Conservation (phyloP, 2,888 invertebrate species). For the Gastrophysa polygoni region DNA sequence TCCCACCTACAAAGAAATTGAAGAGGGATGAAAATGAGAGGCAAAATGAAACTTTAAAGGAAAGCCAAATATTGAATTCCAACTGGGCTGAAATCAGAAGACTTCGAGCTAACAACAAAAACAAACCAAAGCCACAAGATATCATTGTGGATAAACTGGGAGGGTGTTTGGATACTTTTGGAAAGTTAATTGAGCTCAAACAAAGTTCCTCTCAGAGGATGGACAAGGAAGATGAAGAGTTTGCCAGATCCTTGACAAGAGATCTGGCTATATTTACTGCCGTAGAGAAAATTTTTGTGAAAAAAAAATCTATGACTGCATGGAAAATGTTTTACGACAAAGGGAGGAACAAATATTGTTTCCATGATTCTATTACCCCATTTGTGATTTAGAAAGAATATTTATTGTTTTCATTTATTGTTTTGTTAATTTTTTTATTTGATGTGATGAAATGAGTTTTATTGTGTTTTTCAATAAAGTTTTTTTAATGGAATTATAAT, state of each 20-base stretch:
- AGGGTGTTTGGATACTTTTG: background rate
- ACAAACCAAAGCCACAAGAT: background rate
- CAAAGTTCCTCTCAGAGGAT: background rate
- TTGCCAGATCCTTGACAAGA: background rate
- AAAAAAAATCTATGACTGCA: background rate
- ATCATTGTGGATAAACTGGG: background rate
- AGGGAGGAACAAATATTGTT: background rate
- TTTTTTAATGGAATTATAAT: no score
- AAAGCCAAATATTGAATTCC: no score
- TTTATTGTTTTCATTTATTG: background rate
- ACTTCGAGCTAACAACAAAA: background rate
- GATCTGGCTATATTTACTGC: slow-evolving; percentile 1
- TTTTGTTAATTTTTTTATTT: background rate
- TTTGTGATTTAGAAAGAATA: background rate
- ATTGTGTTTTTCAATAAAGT: background rate
- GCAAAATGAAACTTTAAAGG: no score
- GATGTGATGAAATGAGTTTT: background rate
- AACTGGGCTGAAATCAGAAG: no score
- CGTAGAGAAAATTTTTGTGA: background rate
- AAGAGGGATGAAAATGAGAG: no score
- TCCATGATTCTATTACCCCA: background rate
- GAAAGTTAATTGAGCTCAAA: background rate
- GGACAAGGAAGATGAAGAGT: background rate
- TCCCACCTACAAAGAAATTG: no score
- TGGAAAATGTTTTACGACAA: background rate